Evolutionary conservation across 2,113 vertebrate species (phyloP), one percentile per base, ranked within the genome.

Genomic region (Cyprinodon variegatus): DNA sequence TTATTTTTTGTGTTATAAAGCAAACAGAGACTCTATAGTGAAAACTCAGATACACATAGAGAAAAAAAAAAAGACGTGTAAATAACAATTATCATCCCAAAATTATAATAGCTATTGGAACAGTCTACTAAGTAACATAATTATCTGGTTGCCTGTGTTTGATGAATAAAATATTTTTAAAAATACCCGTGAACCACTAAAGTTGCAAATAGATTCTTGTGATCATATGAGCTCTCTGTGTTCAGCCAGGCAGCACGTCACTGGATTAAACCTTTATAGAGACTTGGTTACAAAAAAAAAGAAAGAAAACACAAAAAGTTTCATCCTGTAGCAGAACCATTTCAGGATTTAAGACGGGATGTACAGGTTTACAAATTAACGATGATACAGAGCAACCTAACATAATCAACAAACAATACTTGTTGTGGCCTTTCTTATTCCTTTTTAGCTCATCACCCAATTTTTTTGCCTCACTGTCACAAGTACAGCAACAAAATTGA

Each of bases 141-240:
- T 45, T 45, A 45, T 45, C 43, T 45, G 43, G 9, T 45, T 10
- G 11, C 11, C 13, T 50, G 3, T 50, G 13, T 50, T 50, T 50
- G 4, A 50, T 14, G 4, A 50, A 50, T 13, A 15, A 15, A 43
- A 39, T 17, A 17, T 39, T 41, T 20, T 9, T 29, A 29, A 29
- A 29, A 29, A 29, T 29, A 41, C 8, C 62, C 2, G 57, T 39
- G 50, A 10, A 20, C 17, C 17, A 53, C 17, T n/a, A n/a, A n/a
- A 20, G 29, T 3, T 45, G 15, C 53, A 70, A 6, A 20, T 61
- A 39, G 7, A 22, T 43, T 29, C 59, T 4, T 68, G 13, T 62
- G 43, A 65, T 76, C 66, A 76, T 68, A 36, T 68, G 65, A 46
- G 57, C 17, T 36, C 20, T 45, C 48, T 39, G 22, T 46, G 64